Conservation (phyloP, 2,888 invertebrate genomes). For the Thera britannica region DNA sequence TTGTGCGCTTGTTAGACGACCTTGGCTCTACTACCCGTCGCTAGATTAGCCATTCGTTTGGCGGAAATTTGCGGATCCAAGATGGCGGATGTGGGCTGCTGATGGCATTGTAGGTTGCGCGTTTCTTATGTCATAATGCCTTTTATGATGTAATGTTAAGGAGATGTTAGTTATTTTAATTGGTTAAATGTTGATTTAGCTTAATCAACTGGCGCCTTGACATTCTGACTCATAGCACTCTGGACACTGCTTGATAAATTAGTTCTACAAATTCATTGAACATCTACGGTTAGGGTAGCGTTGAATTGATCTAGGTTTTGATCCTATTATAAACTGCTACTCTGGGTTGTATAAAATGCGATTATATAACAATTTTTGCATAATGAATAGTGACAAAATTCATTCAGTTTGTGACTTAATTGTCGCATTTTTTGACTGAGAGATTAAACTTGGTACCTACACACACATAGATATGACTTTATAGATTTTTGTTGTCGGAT, state of each 20-base stretch:
- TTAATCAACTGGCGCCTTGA: slow-evolving; percentile 15
- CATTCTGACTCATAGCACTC: neutral
- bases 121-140: slow-evolving; percentile 13
- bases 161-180: slow-evolving; percentile 3
- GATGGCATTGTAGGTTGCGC: slow-evolving; percentile 14
- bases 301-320: too few species aligned
- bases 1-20: slow-evolving; percentile 67
- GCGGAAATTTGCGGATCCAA: slow-evolving; percentile 39
- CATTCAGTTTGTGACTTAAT: too few species aligned
- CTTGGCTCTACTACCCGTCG: slow-evolving; percentile 73
- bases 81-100: slow-evolving; percentile 36
- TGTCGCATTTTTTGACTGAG: too few species aligned
- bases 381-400: too few species aligned
- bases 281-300: too few species aligned
- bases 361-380: too few species aligned
- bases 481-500: too few species aligned
- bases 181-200: neutral
- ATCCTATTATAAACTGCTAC: too few species aligned
- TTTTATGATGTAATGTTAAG: slow-evolving; percentile 8
- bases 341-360: too few species aligned
- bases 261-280: neutral
- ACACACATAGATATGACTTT: too few species aligned
- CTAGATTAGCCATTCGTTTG: slow-evolving; percentile 45
- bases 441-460: too few species aligned
- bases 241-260: slow-evolving; percentile 11